Base-by-base conservation (phyloP, 2,888 invertebrate genomes). In the Macrosoma leucophasiata region DNA sequence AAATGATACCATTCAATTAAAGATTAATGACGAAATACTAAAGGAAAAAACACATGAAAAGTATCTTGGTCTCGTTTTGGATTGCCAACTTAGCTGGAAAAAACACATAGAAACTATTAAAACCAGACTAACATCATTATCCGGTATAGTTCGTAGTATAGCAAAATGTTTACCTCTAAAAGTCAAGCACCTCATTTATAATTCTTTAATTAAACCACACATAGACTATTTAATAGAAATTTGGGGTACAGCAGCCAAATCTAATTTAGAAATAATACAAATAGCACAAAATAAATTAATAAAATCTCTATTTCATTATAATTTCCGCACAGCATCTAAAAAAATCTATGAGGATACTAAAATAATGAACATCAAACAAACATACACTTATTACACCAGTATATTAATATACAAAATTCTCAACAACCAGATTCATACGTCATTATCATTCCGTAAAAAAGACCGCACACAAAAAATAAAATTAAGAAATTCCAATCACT, bases 151-250 rank as follows among this genome's bases (percentile, higher is more conserved):
- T 15, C 15, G 20, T 11, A 18, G 7, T 10, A 26, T 33, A 4
- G 10, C n/a, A 4, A 14, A 22, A 27, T 33, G 9, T 13, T 13
- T 33, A 12, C 33, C 33, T 2, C 8, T n/a, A 12, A 14, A 17
- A 17, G 17, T 27, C 4, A 14, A 22, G 10, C 27, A 33, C 27
- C 14, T 18, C 3, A 27, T 33, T 5, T 32, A 32, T 32, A 32
- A 32, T 13, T 3, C 32, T 7, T n/a, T 32, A 7, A 19, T 32
- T 4, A 28, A 33, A 12, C 33, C 33, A 17, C 33, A 27, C 22
- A 20, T 33, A 2, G 33, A 33, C 9, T 33, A 22, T 18, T 12
- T 33, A n/a, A 22, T 33, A 5, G 33, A 21, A 22, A 9, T 33
- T 10, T 33, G 28, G 33, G 33, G 33, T 10, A 19, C 25, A 13